These are phyloP conservation scores for Nomada lathburiana DNA, from an alignment of 2,888 invertebrate species.

Conservation along the genomic window DNA sequence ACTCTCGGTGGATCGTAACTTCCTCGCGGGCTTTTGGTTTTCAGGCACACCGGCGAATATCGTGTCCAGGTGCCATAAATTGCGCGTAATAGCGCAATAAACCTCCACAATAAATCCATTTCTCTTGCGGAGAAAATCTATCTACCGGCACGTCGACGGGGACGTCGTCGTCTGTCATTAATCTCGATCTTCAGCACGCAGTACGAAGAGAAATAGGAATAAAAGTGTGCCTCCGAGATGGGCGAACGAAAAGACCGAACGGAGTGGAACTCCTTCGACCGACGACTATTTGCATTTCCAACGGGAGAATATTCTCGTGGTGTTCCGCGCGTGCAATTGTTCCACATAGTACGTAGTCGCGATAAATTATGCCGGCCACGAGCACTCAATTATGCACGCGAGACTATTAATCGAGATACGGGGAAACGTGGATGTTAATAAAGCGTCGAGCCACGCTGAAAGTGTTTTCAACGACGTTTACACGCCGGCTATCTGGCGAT, in stretches of 20 bases:
- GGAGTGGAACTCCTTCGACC: not conserved
- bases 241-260: not conserved
- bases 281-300: slow-evolving; percentile 25
- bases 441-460: slow-evolving; percentile 44
- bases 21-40: not conserved
- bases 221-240: not conserved
- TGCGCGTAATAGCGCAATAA: slow-evolving; percentile 43
- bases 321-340: slow-evolving; percentile 42
- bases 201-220: not conserved
- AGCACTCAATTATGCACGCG: slow-evolving; percentile 65
- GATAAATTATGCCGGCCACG: slow-evolving; percentile 63
- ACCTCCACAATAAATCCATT: slow-evolving; percentile 43
- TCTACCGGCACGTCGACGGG: slow-evolving; percentile 17
- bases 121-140: slow-evolving; percentile 34
- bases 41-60: slow-evolving; percentile 11
- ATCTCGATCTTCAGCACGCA: slow-evolving; percentile 14
- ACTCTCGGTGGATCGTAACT: not conserved
- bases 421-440: slow-evolving; percentile 66
- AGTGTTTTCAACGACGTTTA: slow-evolving; percentile 64
- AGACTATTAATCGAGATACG: slow-evolving; percentile 68
- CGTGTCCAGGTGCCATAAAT: slow-evolving; percentile 34
- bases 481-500: slow-evolving; percentile 64
- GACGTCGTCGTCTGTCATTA: slow-evolving; percentile 36
- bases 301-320: not conserved
- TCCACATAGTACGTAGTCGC: slow-evolving; percentile 53